phyloP scores from a whole-genome alignment of 2,888 invertebrate species.

The Machimus rusticus region DNA sequence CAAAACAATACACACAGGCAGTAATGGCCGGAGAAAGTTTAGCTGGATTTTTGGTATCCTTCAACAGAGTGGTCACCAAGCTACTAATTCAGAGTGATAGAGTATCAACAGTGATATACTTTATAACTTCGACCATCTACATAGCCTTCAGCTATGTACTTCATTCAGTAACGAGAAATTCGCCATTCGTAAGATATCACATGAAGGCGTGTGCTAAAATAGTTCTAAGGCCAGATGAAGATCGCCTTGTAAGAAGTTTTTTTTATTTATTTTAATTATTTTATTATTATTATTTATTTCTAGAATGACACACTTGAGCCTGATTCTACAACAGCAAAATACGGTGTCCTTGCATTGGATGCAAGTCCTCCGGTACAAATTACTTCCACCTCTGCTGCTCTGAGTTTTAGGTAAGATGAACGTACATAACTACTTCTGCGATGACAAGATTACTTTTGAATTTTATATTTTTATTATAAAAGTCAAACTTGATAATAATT shows the following conservation, averaged over 20 bases:
- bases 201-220: conserved; percentile 80
- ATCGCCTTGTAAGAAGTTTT: conserved; percentile 59
- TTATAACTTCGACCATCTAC: conserved; percentile 79
- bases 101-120: conserved; percentile 87
- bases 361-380: conserved; percentile 68
- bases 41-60: conserved; percentile 84
- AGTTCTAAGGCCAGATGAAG: conserved; percentile 84
- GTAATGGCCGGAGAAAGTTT: conserved; percentile 94
- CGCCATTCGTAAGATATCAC: conserved; percentile 85
- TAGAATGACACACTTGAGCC: conserved; percentile 71
- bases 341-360: conserved; percentile 80
- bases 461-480: too few relatives aligned
- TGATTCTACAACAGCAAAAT: conserved; percentile 67
- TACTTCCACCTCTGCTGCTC: conserved; percentile 67
- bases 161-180: conserved; percentile 78
- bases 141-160: conserved; percentile 79
- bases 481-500: too few relatives aligned
- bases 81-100: conserved; percentile 77
- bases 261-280: background rate
- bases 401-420: conserved; percentile 67
- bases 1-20: conserved; percentile 87
- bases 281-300: conserved; percentile 47
- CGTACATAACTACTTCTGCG: too few relatives aligned
- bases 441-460: too few relatives aligned
- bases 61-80: conserved; percentile 85